Base-by-base conservation (phyloP, 2,888 invertebrate species). In the Drosophila infuscata region DNA sequence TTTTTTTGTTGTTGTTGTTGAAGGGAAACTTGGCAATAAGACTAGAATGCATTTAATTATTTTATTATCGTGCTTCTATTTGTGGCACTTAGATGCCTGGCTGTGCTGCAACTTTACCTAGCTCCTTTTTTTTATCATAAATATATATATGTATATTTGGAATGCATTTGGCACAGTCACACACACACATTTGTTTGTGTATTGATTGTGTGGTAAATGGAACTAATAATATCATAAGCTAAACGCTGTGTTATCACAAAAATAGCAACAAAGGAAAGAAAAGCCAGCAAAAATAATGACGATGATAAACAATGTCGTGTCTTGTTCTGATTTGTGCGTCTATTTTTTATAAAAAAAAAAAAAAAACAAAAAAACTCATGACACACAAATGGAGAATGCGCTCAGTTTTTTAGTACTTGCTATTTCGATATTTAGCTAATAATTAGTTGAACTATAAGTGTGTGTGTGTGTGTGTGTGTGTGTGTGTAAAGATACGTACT, bases 171-270 rank as follows among this genome's bases (percentile, higher is more conserved):
- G 5, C 11, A 20, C 38, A 17, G n/a, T 41, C n/a, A 41, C n/a
- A 41, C 11, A 41, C 17, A n/a, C 4, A 35, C 20, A 25, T 25
- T 1, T 25, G 20, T 17, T 54, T 17, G 17, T 15, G 15, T 11
- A n/a, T 32, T 32, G 11, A 36, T 36, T 36, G 15, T 17, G 20
- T 32, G 17, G 11, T 17, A 29, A 35, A 52, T 46, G 35, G n/a
- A 29, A 17, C 49, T 38, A 32, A 64, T 38, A 32, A 64, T 72
- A 64, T 51, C 63, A 48, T 32, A 48, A 33, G 29, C 11, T 8
- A 30, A 29, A 57, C 20, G 30, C 38, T 20, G 9, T 41, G 43
- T 64, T 71, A 72, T 72, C 72, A 36, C 20, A 29, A 8, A 30
- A 35, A 51, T 3, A 4, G 20, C 20, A 46, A 38, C 2, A 33